These are phyloP conservation scores for Anguilla pacifica DNA, from an alignment of 2,797 vertebrate species.

Conservation along the genomic window DNA sequence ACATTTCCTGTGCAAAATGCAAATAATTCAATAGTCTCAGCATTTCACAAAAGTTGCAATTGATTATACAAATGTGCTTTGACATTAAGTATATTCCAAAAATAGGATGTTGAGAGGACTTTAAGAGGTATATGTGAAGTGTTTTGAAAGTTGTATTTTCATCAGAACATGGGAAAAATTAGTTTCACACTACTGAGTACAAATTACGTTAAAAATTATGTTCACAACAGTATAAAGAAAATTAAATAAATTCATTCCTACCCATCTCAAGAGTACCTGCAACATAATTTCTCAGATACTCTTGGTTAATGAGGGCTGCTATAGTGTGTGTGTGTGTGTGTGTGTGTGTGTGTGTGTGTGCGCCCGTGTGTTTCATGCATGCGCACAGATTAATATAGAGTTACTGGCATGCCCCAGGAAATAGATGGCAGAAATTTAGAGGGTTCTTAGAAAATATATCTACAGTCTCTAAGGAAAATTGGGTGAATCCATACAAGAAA, in stretches of 20 bases:
- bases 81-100: background rate
- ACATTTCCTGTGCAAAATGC: background rate
- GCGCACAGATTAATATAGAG: background rate
- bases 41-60: background rate
- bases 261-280: background rate
- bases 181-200: background rate
- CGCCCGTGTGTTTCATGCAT: background rate
- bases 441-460: background rate
- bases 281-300: background rate
- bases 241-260: background rate
- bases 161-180: background rate
- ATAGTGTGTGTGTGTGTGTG: background rate
- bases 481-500: background rate
- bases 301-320: background rate
- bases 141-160: background rate
- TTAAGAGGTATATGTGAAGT: background rate
- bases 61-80: background rate
- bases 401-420: background rate
- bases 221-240: background rate
- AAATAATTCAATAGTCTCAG: background rate
- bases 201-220: background rate
- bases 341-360: background rate
- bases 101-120: background rate
- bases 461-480: background rate
- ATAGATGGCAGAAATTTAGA: background rate